phyloP scores from a whole-genome alignment of 2,113 vertebrate species.

The Tricholaema leucomelas region DNA sequence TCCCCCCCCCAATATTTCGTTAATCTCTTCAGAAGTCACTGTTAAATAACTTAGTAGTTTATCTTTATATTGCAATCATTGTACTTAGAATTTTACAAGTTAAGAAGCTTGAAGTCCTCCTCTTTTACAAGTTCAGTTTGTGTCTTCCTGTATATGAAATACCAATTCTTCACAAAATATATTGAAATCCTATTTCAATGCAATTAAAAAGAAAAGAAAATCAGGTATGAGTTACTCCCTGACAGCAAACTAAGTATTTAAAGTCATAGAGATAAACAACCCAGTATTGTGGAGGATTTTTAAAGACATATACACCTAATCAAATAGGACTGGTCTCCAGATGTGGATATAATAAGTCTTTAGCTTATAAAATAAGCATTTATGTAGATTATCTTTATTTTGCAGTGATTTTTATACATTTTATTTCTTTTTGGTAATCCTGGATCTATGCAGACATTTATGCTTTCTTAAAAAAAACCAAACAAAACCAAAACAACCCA shows the following conservation, averaged over 20 bases:
- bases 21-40: neutral
- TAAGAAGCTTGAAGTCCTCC: neutral
- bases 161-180: neutral
- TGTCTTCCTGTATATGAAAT: neutral
- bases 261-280: neutral
- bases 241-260: neutral
- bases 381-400: neutral
- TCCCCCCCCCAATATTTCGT: rapidly evolving
- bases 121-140: neutral
- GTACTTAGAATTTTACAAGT: neutral
- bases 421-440: neutral
- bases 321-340: neutral
- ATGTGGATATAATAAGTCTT: neutral
- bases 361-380: neutral
- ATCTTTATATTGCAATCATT: neutral
- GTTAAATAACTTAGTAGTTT: neutral
- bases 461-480: neutral
- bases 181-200: neutral
- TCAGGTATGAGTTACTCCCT: neutral
- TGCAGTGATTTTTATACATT: neutral
- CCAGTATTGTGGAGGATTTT: neutral
- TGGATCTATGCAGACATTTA: neutral
- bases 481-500: too few relatives aligned
- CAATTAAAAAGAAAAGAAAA: neutral
- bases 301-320: neutral